phyloP scores from a whole-genome alignment of 2,113 vertebrate species.

The Saccopteryx bilineata region DNA sequence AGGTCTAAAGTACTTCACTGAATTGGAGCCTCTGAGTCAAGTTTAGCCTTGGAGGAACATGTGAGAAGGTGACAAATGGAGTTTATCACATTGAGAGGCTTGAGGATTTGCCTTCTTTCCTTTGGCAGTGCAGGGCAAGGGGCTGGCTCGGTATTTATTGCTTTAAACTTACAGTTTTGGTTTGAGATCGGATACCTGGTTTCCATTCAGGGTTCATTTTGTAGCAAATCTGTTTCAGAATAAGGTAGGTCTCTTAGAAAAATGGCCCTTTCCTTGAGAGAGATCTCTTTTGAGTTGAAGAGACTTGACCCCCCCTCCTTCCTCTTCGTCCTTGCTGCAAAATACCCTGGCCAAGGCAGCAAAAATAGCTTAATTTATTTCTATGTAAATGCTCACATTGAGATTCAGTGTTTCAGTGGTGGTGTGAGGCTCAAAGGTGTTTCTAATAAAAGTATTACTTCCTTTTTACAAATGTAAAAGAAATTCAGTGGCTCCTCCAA shows the following conservation, averaged over 20 bases:
- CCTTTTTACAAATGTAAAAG: not conserved
- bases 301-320: not conserved
- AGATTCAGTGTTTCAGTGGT: conserved; percentile 19
- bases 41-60: conserved; percentile 77
- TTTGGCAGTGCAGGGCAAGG: not conserved
- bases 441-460: not conserved
- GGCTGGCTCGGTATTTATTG: not conserved
- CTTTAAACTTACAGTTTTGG: conserved; percentile 23
- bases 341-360: not conserved
- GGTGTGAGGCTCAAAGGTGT: not conserved
- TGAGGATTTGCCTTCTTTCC: conserved; percentile 15
- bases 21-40: conserved; percentile 80
- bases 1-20: conserved; percentile 68
- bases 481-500: not conserved
- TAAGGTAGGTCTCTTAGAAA: not conserved
- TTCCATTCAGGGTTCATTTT: conserved; percentile 12
- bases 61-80: conserved; percentile 77
- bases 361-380: conserved; percentile 42
- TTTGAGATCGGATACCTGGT: not conserved
- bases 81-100: conserved; percentile 73
- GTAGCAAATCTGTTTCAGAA: conserved; percentile 14
- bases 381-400: conserved; percentile 28
- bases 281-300: not conserved
- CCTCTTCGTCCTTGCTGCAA: not conserved
- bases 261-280: not conserved